phyloP scores from a whole-genome alignment of 2,888 invertebrate species.

The Pheosia tremula region DNA sequence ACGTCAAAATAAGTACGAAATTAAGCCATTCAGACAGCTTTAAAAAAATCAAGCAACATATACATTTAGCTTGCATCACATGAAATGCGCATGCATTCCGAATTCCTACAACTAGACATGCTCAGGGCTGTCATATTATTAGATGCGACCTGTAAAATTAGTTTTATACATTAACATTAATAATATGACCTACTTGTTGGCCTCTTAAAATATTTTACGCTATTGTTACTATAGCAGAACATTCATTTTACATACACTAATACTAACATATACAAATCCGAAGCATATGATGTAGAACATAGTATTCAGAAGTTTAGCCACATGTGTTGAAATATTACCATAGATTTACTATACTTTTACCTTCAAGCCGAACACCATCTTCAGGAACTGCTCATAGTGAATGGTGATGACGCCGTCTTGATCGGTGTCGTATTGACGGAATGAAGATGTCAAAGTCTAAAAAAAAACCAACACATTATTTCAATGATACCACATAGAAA shows the following conservation, averaged over 20 bases:
- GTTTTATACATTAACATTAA: no score
- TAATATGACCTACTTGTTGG: no score
- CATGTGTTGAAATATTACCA: not conserved
- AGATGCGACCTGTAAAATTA: no score
- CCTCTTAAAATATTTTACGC: no score
- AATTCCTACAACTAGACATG: no score
- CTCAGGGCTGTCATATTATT: no score
- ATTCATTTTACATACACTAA: not conserved
- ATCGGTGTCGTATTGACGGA: conserved; percentile 95
- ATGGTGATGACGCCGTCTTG: conserved; percentile 98
- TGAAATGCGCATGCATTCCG: no score
- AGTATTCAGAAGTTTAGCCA: not conserved
- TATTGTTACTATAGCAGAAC: not conserved
- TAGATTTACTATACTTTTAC: conserved; percentile 64
- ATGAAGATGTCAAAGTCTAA: conserved; percentile 95
- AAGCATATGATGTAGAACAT: not conserved
- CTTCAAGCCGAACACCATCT: conserved; percentile 94
- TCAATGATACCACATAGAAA: no score
- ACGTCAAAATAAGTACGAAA: no score
- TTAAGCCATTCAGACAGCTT: no score
- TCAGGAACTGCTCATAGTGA: conserved; percentile 97
- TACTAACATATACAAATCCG: not conserved
- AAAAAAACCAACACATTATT: conserved; percentile 50
- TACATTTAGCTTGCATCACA: no score
- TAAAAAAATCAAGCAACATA: no score